phyloP scores from a whole-genome alignment of 2,113 vertebrate species.

The Fukomys damarensis region DNA sequence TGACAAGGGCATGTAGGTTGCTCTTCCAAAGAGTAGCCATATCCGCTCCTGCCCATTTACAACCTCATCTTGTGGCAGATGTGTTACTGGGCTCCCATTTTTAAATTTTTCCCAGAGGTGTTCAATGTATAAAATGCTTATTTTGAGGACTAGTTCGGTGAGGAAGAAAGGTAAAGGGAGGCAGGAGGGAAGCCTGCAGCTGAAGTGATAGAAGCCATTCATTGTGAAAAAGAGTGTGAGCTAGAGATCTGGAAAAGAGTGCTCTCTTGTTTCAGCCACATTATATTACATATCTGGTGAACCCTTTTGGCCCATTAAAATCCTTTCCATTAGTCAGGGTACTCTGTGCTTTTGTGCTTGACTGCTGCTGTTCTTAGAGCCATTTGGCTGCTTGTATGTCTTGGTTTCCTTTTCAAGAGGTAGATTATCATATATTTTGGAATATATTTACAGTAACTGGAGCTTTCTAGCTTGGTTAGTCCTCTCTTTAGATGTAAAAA shows the following conservation, averaged over 20 bases:
- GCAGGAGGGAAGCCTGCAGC: background rate
- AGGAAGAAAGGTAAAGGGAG: slow-evolving; percentile 24
- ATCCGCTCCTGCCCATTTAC: background rate
- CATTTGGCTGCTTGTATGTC: slow-evolving; percentile 84
- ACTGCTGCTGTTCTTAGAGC: slow-evolving; percentile 84
- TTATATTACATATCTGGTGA: slow-evolving; percentile 81
- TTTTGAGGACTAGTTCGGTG: slow-evolving; percentile 7
- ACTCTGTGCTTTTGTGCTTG: slow-evolving; percentile 83
- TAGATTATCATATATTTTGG: slow-evolving; percentile 85
- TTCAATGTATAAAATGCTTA: slow-evolving; percentile 28
- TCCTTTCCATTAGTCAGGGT: slow-evolving; percentile 79
- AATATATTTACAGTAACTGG: slow-evolving; percentile 87
- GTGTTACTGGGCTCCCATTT: background rate
- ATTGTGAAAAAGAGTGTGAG: slow-evolving; percentile 49
- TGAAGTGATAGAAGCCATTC: slow-evolving; percentile 59
- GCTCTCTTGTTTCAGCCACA: slow-evolving; percentile 73
- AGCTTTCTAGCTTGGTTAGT: slow-evolving; percentile 84
- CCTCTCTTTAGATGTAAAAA: slow-evolving; percentile 82
- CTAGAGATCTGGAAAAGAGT: slow-evolving; percentile 78
- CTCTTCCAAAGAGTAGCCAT: slow-evolving; percentile 29
- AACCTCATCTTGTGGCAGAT: background rate
- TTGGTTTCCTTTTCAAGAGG: slow-evolving; percentile 87
- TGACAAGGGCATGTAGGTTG: background rate
- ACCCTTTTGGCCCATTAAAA: slow-evolving; percentile 80
- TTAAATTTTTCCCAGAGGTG: background rate